Evolutionary conservation across 1,140 invertebrate species (phyloP).

Genomic region (Drosophila gunungcola): DNA sequence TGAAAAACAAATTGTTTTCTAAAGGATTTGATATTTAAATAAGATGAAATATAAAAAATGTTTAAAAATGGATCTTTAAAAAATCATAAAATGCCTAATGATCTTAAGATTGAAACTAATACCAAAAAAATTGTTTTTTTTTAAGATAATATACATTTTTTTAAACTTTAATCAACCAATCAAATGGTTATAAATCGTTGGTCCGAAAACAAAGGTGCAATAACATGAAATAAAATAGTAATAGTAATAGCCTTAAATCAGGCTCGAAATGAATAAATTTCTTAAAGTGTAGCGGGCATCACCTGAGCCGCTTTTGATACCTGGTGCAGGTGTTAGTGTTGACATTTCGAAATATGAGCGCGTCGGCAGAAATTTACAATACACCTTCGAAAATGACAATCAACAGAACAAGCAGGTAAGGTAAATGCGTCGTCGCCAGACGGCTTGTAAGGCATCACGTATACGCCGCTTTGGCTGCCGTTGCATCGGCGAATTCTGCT

Average conservation of each 20-base stretch:
- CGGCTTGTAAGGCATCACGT: constrained; percentile 49
- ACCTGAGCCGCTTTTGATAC: constrained; percentile 69
- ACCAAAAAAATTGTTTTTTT: too few relatives aligned
- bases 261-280: background rate
- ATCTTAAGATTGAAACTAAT: too few relatives aligned
- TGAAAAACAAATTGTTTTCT: background rate
- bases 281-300: constrained; percentile 37
- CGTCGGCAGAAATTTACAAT: constrained; percentile 71
- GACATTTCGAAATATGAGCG: constrained; percentile 79
- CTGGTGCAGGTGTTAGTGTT: constrained; percentile 73
- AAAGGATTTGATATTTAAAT: too few relatives aligned
- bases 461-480: constrained; percentile 70
- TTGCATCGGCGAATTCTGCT: constrained; percentile 42
- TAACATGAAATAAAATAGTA: too few relatives aligned
- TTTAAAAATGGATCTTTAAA: too few relatives aligned
- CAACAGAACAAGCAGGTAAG: constrained; percentile 41
- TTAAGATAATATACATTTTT: too few relatives aligned
- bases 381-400: constrained; percentile 38
- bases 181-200: too few relatives aligned
- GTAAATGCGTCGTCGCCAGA: constrained; percentile 55
- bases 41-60: too few relatives aligned
- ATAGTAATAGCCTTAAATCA: background rate
- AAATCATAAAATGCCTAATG: too few relatives aligned
- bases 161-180: too few relatives aligned
- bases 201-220: too few relatives aligned